Base-by-base conservation (phyloP, 2,113 vertebrate genomes). In the Neoarius graeffei region DNA sequence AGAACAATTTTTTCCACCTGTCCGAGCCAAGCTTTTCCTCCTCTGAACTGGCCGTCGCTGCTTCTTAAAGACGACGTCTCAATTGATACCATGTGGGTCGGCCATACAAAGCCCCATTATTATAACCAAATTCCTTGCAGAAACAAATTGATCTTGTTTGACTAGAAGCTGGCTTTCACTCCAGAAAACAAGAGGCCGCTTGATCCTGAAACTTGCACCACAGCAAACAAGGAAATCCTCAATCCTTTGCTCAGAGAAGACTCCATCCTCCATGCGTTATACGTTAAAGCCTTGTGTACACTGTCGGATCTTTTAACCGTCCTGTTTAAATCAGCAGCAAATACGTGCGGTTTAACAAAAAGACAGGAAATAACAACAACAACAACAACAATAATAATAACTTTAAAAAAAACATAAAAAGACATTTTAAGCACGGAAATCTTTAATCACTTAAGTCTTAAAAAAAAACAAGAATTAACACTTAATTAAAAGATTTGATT, bases 1-100 rank as follows among this genome's bases (percentile, higher is more conserved):
- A 92, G 93, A 94, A 91, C 92, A 93, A 91, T 90, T 91, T 89
- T 94, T 95, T 94, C 94, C 89, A 95, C 95, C 94, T 95, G 92
- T 88, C 91, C 91, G 88, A 91, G 90, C 90, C 91, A 94, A 94
- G 91, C 93, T 90, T 92, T 94, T 54, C 77, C 85, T 81, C 86
- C n/a, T 19, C 83, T 35, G 76, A 66, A 25, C 84, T 81, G 86
- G 79, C 85, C 69, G 77, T 54, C 42, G 56, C 57, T 69, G 86
- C 79, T 83, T 80, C 57, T 81, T 94, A 93, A 92, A 90, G 87
- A 87, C 56, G 88, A 77, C 89, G 92, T 90, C 93, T 94, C 93
- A 94, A 95, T 91, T 93, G 94, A 93, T 94, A 94, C 91, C 94
- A 95, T 92, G 93, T 92, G 91, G 92, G 87, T 90, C 91, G 91